Evolutionary conservation across 2,888 invertebrate species (phyloP).

Genomic region (Agrotis segetum): DNA sequence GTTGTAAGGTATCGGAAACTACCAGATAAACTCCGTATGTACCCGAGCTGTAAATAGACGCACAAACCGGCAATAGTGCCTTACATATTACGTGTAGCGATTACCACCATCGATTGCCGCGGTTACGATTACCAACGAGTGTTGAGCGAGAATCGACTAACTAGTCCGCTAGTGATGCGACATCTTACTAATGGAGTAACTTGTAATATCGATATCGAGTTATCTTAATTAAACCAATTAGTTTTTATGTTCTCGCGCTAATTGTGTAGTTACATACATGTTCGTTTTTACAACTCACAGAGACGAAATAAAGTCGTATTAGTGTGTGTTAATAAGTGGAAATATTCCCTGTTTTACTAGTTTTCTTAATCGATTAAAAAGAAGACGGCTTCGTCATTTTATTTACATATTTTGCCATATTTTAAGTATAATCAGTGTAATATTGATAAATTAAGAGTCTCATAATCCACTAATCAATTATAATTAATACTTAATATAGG

Average conservation of each 20-base stretch:
- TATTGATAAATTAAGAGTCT: slow-evolving; percentile 26
- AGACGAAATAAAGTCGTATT: slow-evolving; percentile 48
- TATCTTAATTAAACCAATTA: slow-evolving; percentile 64
- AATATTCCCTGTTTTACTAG: slow-evolving; percentile 32
- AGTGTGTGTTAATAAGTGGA: slow-evolving; percentile 36
- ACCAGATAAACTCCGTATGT: slow-evolving; percentile 20
- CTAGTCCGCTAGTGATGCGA: slow-evolving; percentile 55
- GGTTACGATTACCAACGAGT: slow-evolving; percentile 49
- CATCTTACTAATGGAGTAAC: slow-evolving; percentile 59
- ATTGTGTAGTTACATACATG: slow-evolving; percentile 54
- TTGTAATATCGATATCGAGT: slow-evolving; percentile 50
- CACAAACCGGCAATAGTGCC: slow-evolving; percentile 22
- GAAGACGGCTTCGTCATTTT: slow-evolving; percentile 5
- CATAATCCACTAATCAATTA: slow-evolving; percentile 46
- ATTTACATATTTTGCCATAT: slow-evolving; percentile 34
- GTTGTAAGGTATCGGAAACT: slow-evolving; percentile 17
- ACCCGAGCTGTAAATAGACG: slow-evolving; percentile 30
- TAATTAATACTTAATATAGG: slow-evolving; percentile 40
- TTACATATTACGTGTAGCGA: slow-evolving; percentile 53
- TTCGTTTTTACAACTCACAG: slow-evolving; percentile 42
- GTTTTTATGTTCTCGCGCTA: slow-evolving; percentile 57
- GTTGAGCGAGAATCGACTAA: slow-evolving; percentile 54
- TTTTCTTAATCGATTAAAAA: slow-evolving; percentile 29
- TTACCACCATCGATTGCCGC: slow-evolving; percentile 48
- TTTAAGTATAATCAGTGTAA: slow-evolving; percentile 13